Evolutionary conservation across 2,797 vertebrate species (phyloP), one percentile per base, ranked within the genome.

Genomic region (Muscicapa striata): DNA sequence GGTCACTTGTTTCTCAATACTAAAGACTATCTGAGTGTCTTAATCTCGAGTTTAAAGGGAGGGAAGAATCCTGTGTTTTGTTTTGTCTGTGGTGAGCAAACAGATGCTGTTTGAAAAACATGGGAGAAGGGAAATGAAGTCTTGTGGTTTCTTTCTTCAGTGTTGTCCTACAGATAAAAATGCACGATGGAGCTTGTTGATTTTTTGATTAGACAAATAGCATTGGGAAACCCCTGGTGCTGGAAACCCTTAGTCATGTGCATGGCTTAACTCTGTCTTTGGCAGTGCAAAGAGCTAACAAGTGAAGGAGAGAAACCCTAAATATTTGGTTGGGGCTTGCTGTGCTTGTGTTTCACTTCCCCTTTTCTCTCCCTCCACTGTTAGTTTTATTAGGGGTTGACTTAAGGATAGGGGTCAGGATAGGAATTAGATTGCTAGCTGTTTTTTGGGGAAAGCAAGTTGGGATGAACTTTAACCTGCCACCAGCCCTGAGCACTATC

Each of bases 121-220:
- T 21, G 24, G 38, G 38, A 43, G 75, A 93, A 92, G 80, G 90
- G 93, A 95, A 92, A 93, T 76, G n/a, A 93, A 83, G 45, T 49
- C 41, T 80, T 82, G 64, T 5, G 57, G 84, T 87, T 94, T 92
- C 49, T 89, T 91, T 34, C 46, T 82, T 84, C 59, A 68, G 40
- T 75, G 81, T 69, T 94, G 51, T 77, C 54, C 63, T 52, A 72
- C 26, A 9, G 73, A 79, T 70, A 81, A 84, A 85, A 94, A 79
- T 68, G 49, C 15, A 10, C 0, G 0, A 38, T 62, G 72, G 67
- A 79, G 63, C 57, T 79, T 88, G 85, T 77, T 90, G 85, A 84
- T 77, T 95, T 94, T 93, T 82, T 88, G 83, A 86, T 95, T 91
- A 94, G 63, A 76, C 30, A 74, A 88, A 87, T 34, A 81, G 20